phyloP scores from a whole-genome alignment of 2,888 invertebrate genomes.

The Nipponacmea schrenckii region DNA sequence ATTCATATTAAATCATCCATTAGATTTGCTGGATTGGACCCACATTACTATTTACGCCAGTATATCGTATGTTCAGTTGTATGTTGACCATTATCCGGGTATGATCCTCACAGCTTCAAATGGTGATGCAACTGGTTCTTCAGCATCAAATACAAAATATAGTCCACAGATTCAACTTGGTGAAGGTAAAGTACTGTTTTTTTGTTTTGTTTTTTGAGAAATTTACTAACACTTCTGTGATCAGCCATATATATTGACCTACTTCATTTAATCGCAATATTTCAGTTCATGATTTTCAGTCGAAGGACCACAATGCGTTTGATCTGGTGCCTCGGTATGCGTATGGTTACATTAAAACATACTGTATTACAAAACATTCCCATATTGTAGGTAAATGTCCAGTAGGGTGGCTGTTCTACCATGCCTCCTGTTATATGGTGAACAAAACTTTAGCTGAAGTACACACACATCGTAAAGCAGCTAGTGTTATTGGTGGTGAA shows the following conservation, averaged over 20 bases:
- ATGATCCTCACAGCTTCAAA: neutral
- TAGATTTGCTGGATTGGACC: neutral
- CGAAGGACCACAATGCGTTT: too few species aligned
- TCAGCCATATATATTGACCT: too few species aligned
- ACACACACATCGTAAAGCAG: neutral
- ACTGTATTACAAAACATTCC: too few species aligned
- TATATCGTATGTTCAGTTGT: neutral
- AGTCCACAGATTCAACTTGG: neutral
- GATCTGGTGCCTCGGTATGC: too few species aligned
- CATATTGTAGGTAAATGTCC: neutral
- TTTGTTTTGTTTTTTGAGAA: too few species aligned
- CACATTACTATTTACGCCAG: neutral
- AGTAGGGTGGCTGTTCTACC: neutral
- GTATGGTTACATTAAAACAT: too few species aligned
- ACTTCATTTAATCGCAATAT: too few species aligned
- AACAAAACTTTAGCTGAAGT: neutral
- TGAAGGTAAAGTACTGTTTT: neutral
- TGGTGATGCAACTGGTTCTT: neutral
- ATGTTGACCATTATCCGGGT: neutral
- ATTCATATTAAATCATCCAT: neutral
- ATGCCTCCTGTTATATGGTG: neutral
- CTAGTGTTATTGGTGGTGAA: neutral
- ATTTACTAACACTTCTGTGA: too few species aligned
- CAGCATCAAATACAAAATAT: neutral
- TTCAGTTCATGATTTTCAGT: too few species aligned